Base-by-base conservation (phyloP, 2,888 invertebrate genomes). In the Oscheius sp. region DNA sequence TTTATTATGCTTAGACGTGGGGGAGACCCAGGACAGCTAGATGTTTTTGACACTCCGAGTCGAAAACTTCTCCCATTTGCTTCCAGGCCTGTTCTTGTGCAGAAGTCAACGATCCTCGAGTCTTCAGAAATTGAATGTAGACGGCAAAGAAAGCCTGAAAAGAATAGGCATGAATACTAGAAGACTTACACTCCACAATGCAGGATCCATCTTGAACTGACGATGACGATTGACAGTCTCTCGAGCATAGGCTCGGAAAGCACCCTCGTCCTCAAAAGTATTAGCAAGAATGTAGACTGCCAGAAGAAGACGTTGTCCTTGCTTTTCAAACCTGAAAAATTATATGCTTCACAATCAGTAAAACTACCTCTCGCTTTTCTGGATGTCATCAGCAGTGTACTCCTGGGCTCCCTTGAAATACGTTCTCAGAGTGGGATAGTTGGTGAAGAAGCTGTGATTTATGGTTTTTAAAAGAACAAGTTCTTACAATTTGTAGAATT, bases 181-280 rank as follows among this genome's bases (percentile, higher is more conserved):
- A 21, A 21, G 21, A 21, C 74, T 55, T 70, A 84, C 85, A 74
- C 76, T 74, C 85, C 86, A 87, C 21, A 87, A 76, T 21, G 85
- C 76, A 5, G 85, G 85, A 48, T 86, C 86, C 84, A 88, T 84
- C 73, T 88, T 88, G 84, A 79, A 88, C 37, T 80, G 80, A 13
- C 85, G 80, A 58, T 88, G 88, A 37, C 87, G 83, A 72, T 83
- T 84, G 72, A 88, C 76, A 13, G 81, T 82, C 71, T 87, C 87
- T 29, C 86, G 81, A 5, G 83, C 83, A 74, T 85, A 86, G 5
- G 84, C 84, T 37, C 77, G 71, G 80, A 86, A 86, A 2, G 83
- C 82, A 59, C 77, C 76, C 55, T 79, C 79, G 58, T 86, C 80
- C 37, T 81, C 82, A 75, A 73, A 84, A 66, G 80, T 78, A 71